Evolutionary conservation across 2,113 vertebrate species (phyloP).

Genomic region (Pterophyllum scalare): DNA sequence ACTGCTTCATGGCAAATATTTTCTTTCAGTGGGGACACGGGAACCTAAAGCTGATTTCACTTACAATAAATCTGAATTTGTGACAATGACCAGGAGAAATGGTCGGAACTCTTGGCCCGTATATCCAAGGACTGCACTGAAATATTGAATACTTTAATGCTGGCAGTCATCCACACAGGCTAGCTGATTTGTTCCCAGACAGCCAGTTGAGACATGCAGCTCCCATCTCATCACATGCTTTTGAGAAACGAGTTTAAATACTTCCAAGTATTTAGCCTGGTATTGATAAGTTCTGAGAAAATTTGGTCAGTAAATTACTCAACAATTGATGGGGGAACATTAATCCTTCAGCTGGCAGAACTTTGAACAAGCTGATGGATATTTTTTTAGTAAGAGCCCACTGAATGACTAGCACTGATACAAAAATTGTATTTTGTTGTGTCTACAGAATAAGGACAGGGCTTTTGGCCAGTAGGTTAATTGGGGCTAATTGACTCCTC

Average conservation of each 20-base stretch:
- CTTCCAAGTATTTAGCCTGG: not conserved
- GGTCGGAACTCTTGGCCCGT: not conserved
- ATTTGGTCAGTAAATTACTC: slow-evolving; percentile 30
- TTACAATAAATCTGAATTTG: not conserved
- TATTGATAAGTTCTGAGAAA: slow-evolving; percentile 18
- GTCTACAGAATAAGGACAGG: not conserved
- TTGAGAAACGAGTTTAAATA: not conserved
- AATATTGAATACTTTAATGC: slow-evolving; percentile 1
- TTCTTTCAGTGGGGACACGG: not conserved
- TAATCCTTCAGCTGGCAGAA: slow-evolving; percentile 35
- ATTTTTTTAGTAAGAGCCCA: slow-evolving; percentile 7
- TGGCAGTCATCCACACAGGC: not conserved
- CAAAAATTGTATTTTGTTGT: not conserved
- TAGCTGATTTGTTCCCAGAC: not conserved
- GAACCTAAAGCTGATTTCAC: not conserved
- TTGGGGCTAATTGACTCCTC: slow-evolving; percentile 43
- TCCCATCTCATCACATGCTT: not conserved
- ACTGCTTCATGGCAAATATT: not conserved
- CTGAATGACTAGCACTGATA: not conserved
- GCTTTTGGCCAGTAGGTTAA: slow-evolving; percentile 35
- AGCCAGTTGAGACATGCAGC: not conserved
- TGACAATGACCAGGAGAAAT: accelerated
- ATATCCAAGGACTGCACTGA: not conserved
- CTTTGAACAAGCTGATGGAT: slow-evolving; percentile 65
- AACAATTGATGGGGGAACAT: slow-evolving; percentile 12